Base-by-base conservation (phyloP, 2,888 invertebrate genomes). In the Syrphus vitripennis region DNA sequence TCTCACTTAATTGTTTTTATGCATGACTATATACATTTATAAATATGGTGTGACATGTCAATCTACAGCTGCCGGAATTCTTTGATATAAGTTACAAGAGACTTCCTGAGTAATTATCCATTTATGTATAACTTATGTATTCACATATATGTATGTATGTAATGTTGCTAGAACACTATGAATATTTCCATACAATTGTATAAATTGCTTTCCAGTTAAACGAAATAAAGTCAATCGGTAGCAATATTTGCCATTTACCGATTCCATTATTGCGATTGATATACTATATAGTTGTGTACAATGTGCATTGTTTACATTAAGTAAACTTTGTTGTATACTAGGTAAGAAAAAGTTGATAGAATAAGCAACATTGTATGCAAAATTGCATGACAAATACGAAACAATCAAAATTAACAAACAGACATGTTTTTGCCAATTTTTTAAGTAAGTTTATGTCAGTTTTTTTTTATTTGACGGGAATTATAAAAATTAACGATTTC, bases 51-150 rank as follows among this genome's bases (percentile, higher is more conserved):
- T 26, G 45, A 65, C 14, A 65, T 65, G 31, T 65, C 29, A 65
- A 31, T 45, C 29, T 24, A n/a, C n/a, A 31, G 14, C 19, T 65
- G 65, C 65, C 65, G 65, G 65, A 65, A 65, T 65, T 29, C 16
- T 45, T 45, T 45, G 3, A 45, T 29, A 45, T 65, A 29, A 14
- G 9, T 26, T 21, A 61, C 9, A 24, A 29, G 16, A 65, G n/a
- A 31, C 21, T 65, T 40, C 65, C 65, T 45, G 42, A 65, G 29
- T 45, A 45, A 45, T 65, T 65, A 65, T 19, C 42, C 10, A 45
- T 42, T 29, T 45, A 45, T 31, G 16, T 24, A 29, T 29, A 61
- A 7, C 24, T 21, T 57, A n/a, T n/a, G n/a, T n/a, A n/a, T n/a
- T n/a, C n/a, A n/a, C n/a, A n/a, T n/a, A n/a, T n/a, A n/a, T n/a